Percentiles rank a stretch among this genome's conserved stretches.
phyloP scores from a whole-genome alignment of 2,888 invertebrate species.

The Serripes groenlandicus region DNA sequence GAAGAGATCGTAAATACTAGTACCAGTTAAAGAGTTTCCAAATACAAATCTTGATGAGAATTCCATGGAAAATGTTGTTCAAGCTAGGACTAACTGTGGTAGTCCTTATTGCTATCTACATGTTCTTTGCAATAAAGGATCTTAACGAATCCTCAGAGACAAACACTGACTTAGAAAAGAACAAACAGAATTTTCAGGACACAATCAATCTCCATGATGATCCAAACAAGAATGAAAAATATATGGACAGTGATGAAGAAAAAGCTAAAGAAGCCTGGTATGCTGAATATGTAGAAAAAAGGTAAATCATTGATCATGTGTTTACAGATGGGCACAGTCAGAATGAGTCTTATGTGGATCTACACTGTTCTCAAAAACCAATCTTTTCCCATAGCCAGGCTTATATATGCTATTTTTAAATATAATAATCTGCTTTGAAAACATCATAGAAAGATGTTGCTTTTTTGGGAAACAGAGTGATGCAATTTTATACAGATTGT shows the following conservation, averaged over 20 bases:
- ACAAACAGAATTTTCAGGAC: neutral
- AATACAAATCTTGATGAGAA: constrained; percentile 1
- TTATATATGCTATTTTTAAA: too few relatives aligned
- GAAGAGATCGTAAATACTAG: neutral
- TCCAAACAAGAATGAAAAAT: neutral
- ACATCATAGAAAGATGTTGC: too few relatives aligned
- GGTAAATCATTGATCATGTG: neutral
- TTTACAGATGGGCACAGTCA: neutral
- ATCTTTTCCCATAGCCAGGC: too few relatives aligned
- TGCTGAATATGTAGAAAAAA: neutral
- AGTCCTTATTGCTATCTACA: constrained; percentile 74
- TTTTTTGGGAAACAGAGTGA: too few relatives aligned
- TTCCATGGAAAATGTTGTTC: constrained; percentile 73
- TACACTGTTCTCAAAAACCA: neutral
- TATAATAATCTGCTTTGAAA: too few relatives aligned
- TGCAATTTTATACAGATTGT: too few relatives aligned
- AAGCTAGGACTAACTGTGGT: constrained; percentile 78
- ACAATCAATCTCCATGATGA: neutral
- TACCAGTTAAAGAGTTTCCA: too few relatives aligned
- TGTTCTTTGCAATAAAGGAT: constrained; percentile 74
- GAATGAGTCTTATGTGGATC: neutral
- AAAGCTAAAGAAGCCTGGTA: constrained; percentile 1
- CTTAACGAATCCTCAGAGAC: constrained; percentile 23
- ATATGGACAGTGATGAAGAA: neutral
- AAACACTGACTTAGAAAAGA: neutral